Percentiles rank a stretch among this genome's conserved stretches.
These are phyloP conservation scores for Galerucella calmariensis DNA, from an alignment of 2,888 invertebrate species.

Conservation along the genomic window DNA sequence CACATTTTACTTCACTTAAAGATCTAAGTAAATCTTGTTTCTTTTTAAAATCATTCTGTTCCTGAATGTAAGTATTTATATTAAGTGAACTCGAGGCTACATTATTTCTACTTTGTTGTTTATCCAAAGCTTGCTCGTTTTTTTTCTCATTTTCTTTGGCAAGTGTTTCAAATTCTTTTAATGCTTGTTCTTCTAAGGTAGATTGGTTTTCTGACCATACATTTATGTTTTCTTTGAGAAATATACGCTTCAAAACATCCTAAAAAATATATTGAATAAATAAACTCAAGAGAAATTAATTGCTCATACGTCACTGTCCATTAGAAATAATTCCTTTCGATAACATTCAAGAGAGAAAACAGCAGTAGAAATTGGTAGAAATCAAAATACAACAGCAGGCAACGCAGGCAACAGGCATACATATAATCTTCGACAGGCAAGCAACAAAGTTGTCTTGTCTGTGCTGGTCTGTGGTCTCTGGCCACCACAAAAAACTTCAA, in stretches of 20 bases:
- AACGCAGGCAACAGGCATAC: too few relatives aligned
- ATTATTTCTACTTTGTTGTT: slow-evolving; percentile 54
- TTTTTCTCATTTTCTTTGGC: slow-evolving; percentile 46
- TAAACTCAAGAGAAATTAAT: not conserved
- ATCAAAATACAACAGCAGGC: too few relatives aligned
- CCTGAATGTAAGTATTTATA: slow-evolving; percentile 57
- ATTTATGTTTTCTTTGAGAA: slow-evolving; percentile 54
- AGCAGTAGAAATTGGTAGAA: too few relatives aligned
- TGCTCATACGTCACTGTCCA: not conserved
- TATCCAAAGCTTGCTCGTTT: slow-evolving; percentile 46
- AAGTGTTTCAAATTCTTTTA: slow-evolving; percentile 60
- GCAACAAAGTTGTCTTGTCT: too few relatives aligned
- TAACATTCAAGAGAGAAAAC: not conserved
- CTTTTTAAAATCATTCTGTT: slow-evolving; percentile 59
- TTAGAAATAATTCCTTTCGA: not conserved
- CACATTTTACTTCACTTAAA: slow-evolving; percentile 50
- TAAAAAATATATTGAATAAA: slow-evolving; percentile 24
- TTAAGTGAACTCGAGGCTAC: slow-evolving; percentile 47
- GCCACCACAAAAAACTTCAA: too few relatives aligned
- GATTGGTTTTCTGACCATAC: slow-evolving; percentile 62
- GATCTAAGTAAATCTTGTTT: slow-evolving; percentile 53
- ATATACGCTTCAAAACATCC: slow-evolving; percentile 45
- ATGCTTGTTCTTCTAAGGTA: slow-evolving; percentile 60
- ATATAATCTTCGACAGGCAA: too few relatives aligned
- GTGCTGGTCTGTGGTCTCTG: too few relatives aligned